Conservation (phyloP, 1,140 invertebrate species). For the Aethina tumida region DNA sequence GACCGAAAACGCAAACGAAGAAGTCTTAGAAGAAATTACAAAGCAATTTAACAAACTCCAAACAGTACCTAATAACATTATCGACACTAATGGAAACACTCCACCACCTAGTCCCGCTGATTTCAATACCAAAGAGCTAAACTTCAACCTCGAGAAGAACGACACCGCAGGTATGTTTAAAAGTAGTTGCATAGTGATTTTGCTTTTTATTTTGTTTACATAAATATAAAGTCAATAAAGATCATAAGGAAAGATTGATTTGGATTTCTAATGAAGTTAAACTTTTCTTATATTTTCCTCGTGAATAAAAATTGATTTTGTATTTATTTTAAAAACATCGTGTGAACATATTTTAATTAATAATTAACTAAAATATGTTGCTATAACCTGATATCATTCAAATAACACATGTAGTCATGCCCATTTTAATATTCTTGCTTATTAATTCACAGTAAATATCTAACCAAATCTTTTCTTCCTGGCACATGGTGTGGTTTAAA, state of each 20-base stretch:
- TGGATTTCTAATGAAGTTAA: too few relatives aligned
- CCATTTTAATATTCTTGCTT: conserved; percentile 30
- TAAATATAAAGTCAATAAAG: too few relatives aligned
- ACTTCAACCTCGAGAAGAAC: conserved; percentile 11
- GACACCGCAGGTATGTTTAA: conserved; percentile 8
- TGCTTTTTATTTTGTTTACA: conserved; percentile 2
- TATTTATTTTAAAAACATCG: too few relatives aligned
- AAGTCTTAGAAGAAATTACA: conserved; percentile 30
- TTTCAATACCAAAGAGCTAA: conserved; percentile 14
- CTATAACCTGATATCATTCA: too few relatives aligned
- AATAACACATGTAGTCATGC: conserved; percentile 20
- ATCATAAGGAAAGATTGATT: too few relatives aligned
- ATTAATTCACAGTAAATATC: conserved; percentile 4
- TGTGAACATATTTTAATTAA: too few relatives aligned
- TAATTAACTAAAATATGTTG: too few relatives aligned
- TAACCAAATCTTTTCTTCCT: conserved; percentile 10
- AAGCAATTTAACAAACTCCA: conserved; percentile 28
- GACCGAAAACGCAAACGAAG: conserved; percentile 17
- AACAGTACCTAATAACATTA: conserved; percentile 14
- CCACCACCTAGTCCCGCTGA: conserved; percentile 32
- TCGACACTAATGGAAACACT: conserved; percentile 22
- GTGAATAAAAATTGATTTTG: too few relatives aligned
- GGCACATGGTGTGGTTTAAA: conserved; percentile 9
- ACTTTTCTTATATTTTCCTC: too few relatives aligned
- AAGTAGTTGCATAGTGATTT: conserved; percentile 8